These are phyloP conservation scores for Hapalemur alaotrensis DNA, from an alignment of 2,797 vertebrate species.

Conservation along the genomic window DNA sequence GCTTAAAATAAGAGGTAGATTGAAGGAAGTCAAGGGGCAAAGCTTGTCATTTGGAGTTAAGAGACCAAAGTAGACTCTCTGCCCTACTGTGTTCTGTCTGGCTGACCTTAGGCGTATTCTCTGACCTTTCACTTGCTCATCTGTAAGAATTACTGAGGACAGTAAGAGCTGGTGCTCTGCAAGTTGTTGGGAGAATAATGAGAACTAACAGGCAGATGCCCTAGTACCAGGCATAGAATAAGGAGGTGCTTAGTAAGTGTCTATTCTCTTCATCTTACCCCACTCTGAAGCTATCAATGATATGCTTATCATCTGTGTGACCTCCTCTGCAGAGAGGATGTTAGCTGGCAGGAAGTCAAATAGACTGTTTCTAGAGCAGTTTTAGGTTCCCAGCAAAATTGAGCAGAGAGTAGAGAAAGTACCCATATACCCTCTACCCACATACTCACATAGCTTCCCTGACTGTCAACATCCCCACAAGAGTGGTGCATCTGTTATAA, in stretches of 20 bases:
- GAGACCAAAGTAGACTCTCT: not conserved
- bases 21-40: not conserved
- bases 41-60: not conserved
- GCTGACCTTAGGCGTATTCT: not conserved
- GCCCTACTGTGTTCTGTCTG: not conserved
- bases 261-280: not conserved
- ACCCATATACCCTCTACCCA: not conserved
- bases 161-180: not conserved
- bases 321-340: not conserved
- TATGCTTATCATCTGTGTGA: not conserved
- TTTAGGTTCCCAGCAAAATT: not conserved
- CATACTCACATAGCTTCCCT: fast-evolving
- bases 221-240: not conserved
- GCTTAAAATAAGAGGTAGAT: not conserved
- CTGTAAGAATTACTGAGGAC: not conserved
- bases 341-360: not conserved
- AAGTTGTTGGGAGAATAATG: not conserved
- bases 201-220: not conserved
- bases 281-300: not conserved
- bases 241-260: not conserved
- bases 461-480: not conserved
- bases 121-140: not conserved
- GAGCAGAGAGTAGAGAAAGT: not conserved
- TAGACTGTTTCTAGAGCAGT: not conserved
- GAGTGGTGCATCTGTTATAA: not conserved